Percentiles rank a stretch among this genome's conserved stretches.
Conservation (phyloP, 2,797 vertebrate species). For the Nasua narica region DNA sequence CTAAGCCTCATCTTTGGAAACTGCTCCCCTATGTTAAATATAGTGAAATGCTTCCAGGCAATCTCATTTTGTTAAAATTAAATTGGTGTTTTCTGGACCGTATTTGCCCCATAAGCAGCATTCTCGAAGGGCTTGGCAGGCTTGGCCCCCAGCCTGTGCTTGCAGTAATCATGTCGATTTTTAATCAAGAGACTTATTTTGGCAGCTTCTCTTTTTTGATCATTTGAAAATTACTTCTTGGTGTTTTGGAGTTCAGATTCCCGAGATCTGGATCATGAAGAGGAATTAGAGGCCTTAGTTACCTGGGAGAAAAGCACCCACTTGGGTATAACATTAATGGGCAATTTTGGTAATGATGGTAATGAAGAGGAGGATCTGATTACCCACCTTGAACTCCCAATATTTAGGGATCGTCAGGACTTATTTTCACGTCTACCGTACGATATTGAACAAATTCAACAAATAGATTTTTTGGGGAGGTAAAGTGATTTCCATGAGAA, state of each 20-base stretch:
- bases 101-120: constrained; percentile 52
- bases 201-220: constrained; percentile 41
- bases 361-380: background rate
- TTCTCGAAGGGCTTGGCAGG: constrained; percentile 55
- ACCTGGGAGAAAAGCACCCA: background rate
- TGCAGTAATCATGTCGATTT: constrained; percentile 69
- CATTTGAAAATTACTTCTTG: constrained; percentile 50
- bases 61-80: constrained; percentile 57
- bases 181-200: constrained; percentile 75
- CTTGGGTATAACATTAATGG: background rate
- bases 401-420: background rate
- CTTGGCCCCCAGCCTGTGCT: background rate
- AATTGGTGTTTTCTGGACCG: constrained; percentile 54
- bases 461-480: background rate
- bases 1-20: constrained; percentile 65
- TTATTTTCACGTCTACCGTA: background rate
- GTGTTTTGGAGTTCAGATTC: constrained; percentile 52
- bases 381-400: background rate
- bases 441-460: background rate
- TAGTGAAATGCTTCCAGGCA: constrained; percentile 42
- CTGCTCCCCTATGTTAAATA: constrained; percentile 55
- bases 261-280: background rate
- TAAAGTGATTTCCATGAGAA: background rate
- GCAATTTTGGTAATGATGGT: background rate
- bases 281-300: background rate